Evolutionary conservation across 2,888 invertebrate genomes (phyloP).

Genomic region (Augiades crinisus): DNA sequence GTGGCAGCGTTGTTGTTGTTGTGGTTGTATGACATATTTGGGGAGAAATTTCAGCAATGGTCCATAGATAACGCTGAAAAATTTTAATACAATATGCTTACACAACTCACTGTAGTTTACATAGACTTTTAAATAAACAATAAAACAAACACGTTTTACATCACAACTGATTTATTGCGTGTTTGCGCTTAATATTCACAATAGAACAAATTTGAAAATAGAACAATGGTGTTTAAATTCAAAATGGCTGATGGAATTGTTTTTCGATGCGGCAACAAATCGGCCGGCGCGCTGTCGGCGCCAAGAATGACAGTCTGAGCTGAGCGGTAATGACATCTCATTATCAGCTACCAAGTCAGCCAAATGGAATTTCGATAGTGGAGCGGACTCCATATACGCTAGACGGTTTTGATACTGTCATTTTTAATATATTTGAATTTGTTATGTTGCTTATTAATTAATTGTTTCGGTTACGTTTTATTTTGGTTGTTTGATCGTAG

Average conservation of each 20-base stretch:
- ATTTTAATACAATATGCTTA: too few species aligned
- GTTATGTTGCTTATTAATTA: too few species aligned
- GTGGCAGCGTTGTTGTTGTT: too few species aligned
- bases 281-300: constrained; percentile 16
- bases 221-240: constrained; percentile 12
- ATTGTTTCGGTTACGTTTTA: too few species aligned
- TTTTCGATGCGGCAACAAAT: constrained; percentile 25
- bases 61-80: too few species aligned
- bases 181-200: not conserved
- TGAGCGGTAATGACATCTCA: constrained; percentile 25
- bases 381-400: constrained; percentile 1
- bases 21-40: too few species aligned
- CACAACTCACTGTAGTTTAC: too few species aligned
- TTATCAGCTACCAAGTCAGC: constrained; percentile 25
- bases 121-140: too few species aligned
- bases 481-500: too few species aligned
- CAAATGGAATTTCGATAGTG: constrained; percentile 23
- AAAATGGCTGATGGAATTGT: constrained; percentile 21
- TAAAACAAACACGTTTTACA: too few species aligned
- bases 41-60: too few species aligned
- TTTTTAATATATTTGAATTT: not conserved
- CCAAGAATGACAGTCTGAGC: constrained; percentile 27
- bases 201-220: constrained; percentile 7
- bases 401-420: not conserved
- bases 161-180: too few species aligned